Evolutionary conservation across 2,888 invertebrate species (phyloP), one percentile per base, ranked within the genome.

Genomic region (Serrognathus titanus): DNA sequence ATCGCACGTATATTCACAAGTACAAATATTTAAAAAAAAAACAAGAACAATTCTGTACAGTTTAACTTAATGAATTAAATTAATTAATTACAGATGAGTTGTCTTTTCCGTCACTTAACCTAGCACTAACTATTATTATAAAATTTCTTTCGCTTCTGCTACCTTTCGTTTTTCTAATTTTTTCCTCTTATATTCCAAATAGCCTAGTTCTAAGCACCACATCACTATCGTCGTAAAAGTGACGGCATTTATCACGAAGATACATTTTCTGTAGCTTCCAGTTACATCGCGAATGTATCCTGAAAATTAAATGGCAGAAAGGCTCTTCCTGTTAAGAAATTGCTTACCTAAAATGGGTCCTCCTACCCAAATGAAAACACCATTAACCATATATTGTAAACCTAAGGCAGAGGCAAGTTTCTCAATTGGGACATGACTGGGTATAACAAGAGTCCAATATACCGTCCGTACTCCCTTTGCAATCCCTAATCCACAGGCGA

Each of bases 381-480:
- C 88, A 71, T 88, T 88, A 57, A 82, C 79, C 58, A 88, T 81
- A 83, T 86, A 87, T 70, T 88, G 88, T 41, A 89, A 83, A 2
- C 87, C 87, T 5, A 85, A 83, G 2, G 89, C 89, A 46, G 85
- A 83, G 1, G 88, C 82, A 16, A 88, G 74, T 64, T 84, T 78
- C 51, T 88, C 85, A 37, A 89, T 73, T 0, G 87, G 86, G 5
- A 89, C 86, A 66, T 88, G 83, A 68, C 78, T 83, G 0, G 89
- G 88, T 55, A 89, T 84, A 3, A 88, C 83, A 11, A 88, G 75
- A 46, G 83, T 81, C 82, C 87, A 85, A 67, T 85, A 88, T 0
- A 89, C 87, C 0, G 87, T 84, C 59, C 88, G 78, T 31, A 88
- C 77, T 0, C 88, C 89, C 77, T 88, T 89, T 0, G 85, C 84